Percentiles rank a stretch among this genome's conserved stretches.
Conservation (phyloP, 2,888 invertebrate genomes). For the Mimas tiliae region DNA sequence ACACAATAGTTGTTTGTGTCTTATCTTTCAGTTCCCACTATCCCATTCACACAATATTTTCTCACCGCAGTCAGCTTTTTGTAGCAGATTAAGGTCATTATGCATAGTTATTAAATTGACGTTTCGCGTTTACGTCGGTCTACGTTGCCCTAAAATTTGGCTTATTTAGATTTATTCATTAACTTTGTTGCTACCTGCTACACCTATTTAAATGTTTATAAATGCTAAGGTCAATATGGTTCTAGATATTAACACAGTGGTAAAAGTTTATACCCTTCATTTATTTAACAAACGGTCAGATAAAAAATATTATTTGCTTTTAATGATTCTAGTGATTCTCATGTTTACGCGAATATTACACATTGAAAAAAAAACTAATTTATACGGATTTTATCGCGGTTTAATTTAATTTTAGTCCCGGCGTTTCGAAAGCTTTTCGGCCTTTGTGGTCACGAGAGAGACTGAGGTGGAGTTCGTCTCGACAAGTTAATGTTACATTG, state of each 20-base stretch:
- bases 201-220: neutral
- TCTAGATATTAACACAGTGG: neutral
- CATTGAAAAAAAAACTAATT: no score
- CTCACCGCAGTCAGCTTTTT: slow-evolving; percentile 65
- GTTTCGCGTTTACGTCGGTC: slow-evolving; percentile 5
- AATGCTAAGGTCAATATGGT: neutral
- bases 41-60: slow-evolving; percentile 73
- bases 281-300: no score
- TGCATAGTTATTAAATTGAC: slow-evolving; percentile 23
- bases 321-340: no score
- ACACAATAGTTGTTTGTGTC: slow-evolving; percentile 71
- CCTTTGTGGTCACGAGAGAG: no score
- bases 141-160: neutral
- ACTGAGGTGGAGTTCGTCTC: no score
- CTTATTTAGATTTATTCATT: neutral
- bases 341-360: no score
- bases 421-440: no score
- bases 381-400: no score
- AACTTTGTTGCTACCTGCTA: neutral
- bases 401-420: no score
- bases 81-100: slow-evolving; percentile 24
- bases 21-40: slow-evolving; percentile 72
- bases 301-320: no score
- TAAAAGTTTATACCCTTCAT: neutral
- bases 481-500: no score